Conservation (phyloP, 2,113 vertebrate species). For the Cichladusa arquata region DNA sequence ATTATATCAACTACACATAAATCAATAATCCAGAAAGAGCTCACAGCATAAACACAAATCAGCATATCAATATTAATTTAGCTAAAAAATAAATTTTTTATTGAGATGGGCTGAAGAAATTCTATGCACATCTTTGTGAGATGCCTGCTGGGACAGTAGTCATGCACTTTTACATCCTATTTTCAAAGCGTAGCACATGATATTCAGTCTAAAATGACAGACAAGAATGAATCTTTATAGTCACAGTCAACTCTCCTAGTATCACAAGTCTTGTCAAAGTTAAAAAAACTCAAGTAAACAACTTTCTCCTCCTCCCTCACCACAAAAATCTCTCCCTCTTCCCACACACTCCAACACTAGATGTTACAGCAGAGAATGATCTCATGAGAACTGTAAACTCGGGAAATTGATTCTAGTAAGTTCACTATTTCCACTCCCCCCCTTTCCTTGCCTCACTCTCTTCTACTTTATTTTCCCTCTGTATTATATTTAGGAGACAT, state of each 20-base stretch:
- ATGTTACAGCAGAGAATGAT: background rate
- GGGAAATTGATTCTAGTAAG: background rate
- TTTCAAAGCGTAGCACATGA: background rate
- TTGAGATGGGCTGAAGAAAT: background rate
- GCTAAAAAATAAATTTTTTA: background rate
- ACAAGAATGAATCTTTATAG: background rate
- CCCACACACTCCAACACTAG: background rate
- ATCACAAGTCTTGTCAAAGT: background rate
- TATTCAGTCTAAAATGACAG: background rate
- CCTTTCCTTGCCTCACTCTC: background rate
- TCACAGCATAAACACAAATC: background rate
- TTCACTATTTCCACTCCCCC: background rate
- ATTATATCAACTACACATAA: background rate
- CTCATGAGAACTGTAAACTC: background rate
- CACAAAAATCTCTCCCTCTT: background rate
- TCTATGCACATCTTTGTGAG: background rate
- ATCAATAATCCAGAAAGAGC: background rate
- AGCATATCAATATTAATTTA: background rate
- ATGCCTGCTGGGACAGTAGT: background rate
- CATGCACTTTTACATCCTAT: background rate
- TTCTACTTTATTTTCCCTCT: background rate
- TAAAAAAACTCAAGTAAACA: background rate
- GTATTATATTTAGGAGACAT: background rate
- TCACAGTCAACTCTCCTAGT: background rate
- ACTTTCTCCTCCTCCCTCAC: background rate